Evolutionary conservation across 2,797 vertebrate genomes (phyloP).

Genomic region (Pachyuromys duprasi): DNA sequence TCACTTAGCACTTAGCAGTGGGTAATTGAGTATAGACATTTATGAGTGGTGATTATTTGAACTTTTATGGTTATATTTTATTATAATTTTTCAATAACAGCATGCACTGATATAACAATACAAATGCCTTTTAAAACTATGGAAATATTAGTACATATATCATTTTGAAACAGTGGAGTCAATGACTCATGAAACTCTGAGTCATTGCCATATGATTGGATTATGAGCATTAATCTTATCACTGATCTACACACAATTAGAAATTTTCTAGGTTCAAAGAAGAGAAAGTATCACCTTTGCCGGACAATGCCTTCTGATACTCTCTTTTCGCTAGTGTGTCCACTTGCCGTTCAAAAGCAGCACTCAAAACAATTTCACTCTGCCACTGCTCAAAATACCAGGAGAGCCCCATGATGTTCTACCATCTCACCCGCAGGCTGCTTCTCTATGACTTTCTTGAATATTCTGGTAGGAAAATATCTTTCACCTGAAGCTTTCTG

Average conservation of each 20-base stretch:
- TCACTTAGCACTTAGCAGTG: background rate
- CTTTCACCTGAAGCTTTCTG: no score
- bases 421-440: background rate
- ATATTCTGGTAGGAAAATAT: background rate
- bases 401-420: background rate
- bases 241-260: background rate
- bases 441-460: background rate
- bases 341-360: background rate
- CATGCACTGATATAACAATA: background rate
- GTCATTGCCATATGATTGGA: background rate
- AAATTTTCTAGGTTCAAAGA: background rate
- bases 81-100: constrained; percentile 25
- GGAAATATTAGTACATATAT: background rate
- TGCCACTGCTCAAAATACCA: background rate
- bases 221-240: constrained; percentile 9
- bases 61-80: background rate
- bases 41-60: constrained; percentile 7
- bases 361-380: background rate
- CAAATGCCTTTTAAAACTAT: constrained; percentile 7
- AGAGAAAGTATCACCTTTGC: background rate
- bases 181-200: no score
- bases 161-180: background rate
- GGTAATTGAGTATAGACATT: constrained; percentile 10
- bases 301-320: background rate
- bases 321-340: background rate